Conservation (phyloP, 2,888 invertebrate species). For the Megalurothrips usitatus region DNA sequence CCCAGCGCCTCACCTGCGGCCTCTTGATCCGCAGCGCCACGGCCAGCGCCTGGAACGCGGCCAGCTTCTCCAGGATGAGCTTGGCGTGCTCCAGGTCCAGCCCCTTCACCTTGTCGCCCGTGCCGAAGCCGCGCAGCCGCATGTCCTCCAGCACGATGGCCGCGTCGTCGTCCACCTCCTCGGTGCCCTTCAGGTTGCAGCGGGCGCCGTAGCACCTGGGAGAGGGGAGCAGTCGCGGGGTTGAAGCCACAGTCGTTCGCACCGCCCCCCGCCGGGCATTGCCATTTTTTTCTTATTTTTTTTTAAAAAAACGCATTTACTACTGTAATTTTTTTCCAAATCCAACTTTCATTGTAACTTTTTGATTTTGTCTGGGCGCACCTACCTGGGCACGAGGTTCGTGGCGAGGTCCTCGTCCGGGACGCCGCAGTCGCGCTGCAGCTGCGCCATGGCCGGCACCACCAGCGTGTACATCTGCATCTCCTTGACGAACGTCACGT, state of each 20-base stretch:
- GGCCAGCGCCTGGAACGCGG: conserved; percentile 56
- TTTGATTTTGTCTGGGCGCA: neutral
- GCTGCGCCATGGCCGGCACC: conserved; percentile 48
- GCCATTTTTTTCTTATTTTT: too few relatives aligned
- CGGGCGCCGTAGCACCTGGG: neutral
- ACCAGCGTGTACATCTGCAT: conserved; percentile 52
- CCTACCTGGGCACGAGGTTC: conserved; percentile 51
- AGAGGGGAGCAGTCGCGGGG: neutral
- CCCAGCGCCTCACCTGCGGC: conserved; percentile 42
- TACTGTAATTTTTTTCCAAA: too few relatives aligned
- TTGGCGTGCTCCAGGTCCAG: conserved; percentile 51
- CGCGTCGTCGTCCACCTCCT: conserved; percentile 53
- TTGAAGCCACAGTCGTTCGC: neutral
- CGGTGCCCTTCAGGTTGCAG: conserved; percentile 12
- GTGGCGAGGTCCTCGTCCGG: conserved; percentile 46
- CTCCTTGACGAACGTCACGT: conserved; percentile 56
- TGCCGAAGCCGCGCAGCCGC: conserved; percentile 50
- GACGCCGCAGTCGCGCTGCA: conserved; percentile 51
- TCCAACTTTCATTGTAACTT: too few relatives aligned
- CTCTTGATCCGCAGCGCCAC: conserved; percentile 53
- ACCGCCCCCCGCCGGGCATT: too few relatives aligned
- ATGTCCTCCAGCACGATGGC: conserved; percentile 57
- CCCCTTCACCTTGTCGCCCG: conserved; percentile 51
- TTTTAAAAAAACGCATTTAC: too few relatives aligned
- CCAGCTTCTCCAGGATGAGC: conserved; percentile 50